Evolutionary conservation across 2,888 invertebrate species (phyloP), one percentile per base, ranked within the genome.

Genomic region (Maniola hyperantus): DNA sequence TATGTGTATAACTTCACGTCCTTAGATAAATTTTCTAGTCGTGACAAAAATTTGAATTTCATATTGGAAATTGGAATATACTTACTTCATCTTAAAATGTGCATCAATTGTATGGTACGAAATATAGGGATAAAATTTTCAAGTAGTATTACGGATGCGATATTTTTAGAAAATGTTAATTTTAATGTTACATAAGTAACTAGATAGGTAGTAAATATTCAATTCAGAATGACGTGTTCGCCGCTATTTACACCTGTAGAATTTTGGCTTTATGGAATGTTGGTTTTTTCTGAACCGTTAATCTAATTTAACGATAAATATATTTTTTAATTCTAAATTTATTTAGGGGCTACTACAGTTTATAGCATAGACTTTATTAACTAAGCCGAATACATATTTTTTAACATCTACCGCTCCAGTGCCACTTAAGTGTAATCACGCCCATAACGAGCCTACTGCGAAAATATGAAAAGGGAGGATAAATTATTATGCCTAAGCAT

Each of bases 351-450:
- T 4, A 26, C 26, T 26, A 26, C 1, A 26, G 26, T 26, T 26
- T 26, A 26, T 2, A 26, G 2, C 26, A 26, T 26, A 26, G 4
- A 26, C 4, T 26, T 26, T 26, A 26, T 26, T 26, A 2, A 26
- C 26, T 26, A 26, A 26, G 4, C 26, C 26, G 26, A 26, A 26
- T 26, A 26, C 39, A 44, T 58, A 11, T 26, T 58, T 58, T 44
- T 26, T 11, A 44, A 58, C 58, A 58, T 44, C 58, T 18, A 58
- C 58, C 58, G 58, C 59, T 34, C 46, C 59, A 26, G 46, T 46
- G 26, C 34, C 46, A 48, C 59, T 59, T 59, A 59, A 59, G 34
- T 33, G 46, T 59, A 59, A 59, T 59, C 59, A 59, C 20, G 26
- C 15, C 59, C 46, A 59, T 59, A 46, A 48, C 46, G 46, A 33